Evolutionary conservation across 1,140 invertebrate genomes (phyloP).

Genomic region (Zaprionus camerounensis): DNA sequence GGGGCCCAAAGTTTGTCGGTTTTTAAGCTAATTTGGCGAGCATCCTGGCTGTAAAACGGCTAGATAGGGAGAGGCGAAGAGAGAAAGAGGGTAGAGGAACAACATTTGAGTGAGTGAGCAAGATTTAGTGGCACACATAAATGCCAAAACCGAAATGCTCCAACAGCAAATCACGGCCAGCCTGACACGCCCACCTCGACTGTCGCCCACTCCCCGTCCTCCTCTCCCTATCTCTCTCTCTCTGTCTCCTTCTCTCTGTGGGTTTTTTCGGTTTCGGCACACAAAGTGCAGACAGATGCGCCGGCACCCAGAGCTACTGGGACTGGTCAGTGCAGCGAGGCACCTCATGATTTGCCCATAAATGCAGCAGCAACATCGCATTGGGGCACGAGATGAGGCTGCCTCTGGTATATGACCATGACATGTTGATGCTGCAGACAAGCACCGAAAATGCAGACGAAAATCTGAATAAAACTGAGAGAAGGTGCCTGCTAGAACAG

Average conservation of each 20-base stretch:
- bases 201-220: not conserved
- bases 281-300: slow-evolving; percentile 9
- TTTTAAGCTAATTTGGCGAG: slow-evolving; percentile 77
- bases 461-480: slow-evolving; percentile 36
- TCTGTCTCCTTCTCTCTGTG: not conserved
- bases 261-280: slow-evolving; percentile 19
- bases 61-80: slow-evolving; percentile 19
- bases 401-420: slow-evolving; percentile 17
- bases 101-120: slow-evolving; percentile 75
- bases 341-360: slow-evolving; percentile 78
- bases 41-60: slow-evolving; percentile 42
- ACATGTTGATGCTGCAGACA: slow-evolving; percentile 51
- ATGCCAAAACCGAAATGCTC: slow-evolving; percentile 78
- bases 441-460: slow-evolving; percentile 6
- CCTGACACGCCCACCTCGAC: slow-evolving; percentile 63
- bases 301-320: slow-evolving; percentile 13
- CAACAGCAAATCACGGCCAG: slow-evolving; percentile 72
- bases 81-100: slow-evolving; percentile 10
- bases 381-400: not conserved
- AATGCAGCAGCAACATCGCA: slow-evolving; percentile 51
- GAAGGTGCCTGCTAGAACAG: not conserved
- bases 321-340: slow-evolving; percentile 56
- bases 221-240: not conserved
- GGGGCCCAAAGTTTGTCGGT: slow-evolving; percentile 64
- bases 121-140: slow-evolving; percentile 78